Percentiles rank a stretch among this genome's conserved stretches.
phyloP scores from a whole-genome alignment of 1,140 invertebrate species.

The Neomicropteryx cornuta region DNA sequence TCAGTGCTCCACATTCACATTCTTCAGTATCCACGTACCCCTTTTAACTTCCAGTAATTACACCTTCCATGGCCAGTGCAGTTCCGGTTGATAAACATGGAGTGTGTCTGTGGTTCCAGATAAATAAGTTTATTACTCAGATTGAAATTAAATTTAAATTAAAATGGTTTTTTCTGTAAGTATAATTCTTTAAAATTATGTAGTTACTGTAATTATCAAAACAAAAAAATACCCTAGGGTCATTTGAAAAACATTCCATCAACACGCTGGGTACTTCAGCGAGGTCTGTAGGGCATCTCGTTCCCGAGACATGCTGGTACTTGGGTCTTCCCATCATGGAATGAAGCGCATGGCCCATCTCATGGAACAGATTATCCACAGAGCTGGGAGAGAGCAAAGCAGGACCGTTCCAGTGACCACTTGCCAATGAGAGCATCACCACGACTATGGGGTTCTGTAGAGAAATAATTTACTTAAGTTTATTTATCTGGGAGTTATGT shows the following conservation, averaged over 20 bases:
- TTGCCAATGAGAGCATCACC: conserved; percentile 78
- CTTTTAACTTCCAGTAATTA: no score
- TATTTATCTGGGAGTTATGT: conserved; percentile 1
- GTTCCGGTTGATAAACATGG: no score
- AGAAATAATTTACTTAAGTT: conserved; percentile 10
- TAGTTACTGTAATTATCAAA: background rate
- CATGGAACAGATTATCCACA: conserved; percentile 96
- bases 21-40: no score
- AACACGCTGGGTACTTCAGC: conserved; percentile 96
- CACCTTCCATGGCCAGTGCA: no score
- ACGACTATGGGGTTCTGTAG: conserved; percentile 84
- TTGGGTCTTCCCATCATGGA: conserved; percentile 93
- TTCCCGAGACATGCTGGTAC: conserved; percentile 96
- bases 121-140: no score
- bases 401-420: conserved; percentile 62
- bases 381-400: conserved; percentile 71
- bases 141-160: no score
- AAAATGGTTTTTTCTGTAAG: no score
- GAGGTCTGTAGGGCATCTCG: conserved; percentile 93
- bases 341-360: conserved; percentile 98
- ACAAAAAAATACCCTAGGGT: conserved; percentile 56
- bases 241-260: conserved; percentile 95
- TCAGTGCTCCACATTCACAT: no score
- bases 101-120: no score
- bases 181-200: no score